These are phyloP conservation scores for Amphipoea oculea DNA, from an alignment of 2,888 invertebrate genomes.

Conservation along the genomic window DNA sequence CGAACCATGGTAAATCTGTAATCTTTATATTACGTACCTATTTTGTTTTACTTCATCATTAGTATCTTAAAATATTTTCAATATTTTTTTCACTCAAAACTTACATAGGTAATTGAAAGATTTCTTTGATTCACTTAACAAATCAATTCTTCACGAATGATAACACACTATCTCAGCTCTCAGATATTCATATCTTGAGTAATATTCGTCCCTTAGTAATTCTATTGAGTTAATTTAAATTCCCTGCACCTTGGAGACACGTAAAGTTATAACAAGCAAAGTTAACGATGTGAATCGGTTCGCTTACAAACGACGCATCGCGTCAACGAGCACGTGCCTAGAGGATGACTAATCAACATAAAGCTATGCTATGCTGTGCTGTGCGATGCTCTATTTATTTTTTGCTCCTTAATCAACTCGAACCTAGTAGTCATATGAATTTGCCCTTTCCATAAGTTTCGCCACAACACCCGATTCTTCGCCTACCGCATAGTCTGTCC, in stretches of 20 bases:
- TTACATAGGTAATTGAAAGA: not conserved
- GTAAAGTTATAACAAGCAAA: conserved; percentile 88
- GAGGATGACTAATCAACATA: conserved; percentile 30
- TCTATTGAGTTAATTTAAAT: conserved; percentile 82
- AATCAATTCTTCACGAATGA: conserved; percentile 60
- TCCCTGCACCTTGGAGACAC: conserved; percentile 78
- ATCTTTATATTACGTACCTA: not conserved
- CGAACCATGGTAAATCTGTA: conserved; percentile 14
- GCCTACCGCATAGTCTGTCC: not conserved
- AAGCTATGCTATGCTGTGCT: conserved; percentile 32
- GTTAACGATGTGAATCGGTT: conserved; percentile 83
- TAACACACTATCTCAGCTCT: conserved; percentile 68
- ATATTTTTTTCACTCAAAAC: not conserved
- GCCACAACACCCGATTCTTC: not conserved
- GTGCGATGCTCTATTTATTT: not conserved
- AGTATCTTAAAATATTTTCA: not conserved
- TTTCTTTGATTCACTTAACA: conserved; percentile 31
- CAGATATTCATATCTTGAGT: conserved; percentile 66
- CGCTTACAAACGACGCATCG: conserved; percentile 76
- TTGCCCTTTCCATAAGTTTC: not conserved
- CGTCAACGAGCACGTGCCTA: conserved; percentile 72
- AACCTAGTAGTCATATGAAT: not conserved
- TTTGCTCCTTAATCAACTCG: rapidly evolving
- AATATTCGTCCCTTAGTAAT: conserved; percentile 76
- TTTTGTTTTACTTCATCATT: not conserved